A percentile compares a stretch with the other conserved stretches of the same genome.
phyloP scores from a whole-genome alignment of 2,888 invertebrate genomes.

The Tenthredo notha region DNA sequence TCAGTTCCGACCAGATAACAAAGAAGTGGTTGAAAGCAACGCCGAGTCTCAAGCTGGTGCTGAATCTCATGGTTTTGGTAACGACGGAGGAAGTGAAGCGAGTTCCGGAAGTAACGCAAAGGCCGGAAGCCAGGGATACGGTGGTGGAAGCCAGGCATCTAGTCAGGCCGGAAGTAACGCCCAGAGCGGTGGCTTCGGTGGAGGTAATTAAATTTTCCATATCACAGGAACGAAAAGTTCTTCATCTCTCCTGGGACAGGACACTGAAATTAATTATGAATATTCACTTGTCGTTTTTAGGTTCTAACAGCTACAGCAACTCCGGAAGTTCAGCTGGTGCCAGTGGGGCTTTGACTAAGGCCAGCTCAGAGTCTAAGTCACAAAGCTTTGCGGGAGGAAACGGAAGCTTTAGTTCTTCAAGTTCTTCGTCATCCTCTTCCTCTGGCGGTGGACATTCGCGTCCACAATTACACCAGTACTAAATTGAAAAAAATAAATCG shows the following conservation, averaged over 20 bases:
- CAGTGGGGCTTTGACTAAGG: background rate
- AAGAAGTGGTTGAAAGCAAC: background rate
- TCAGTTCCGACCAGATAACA: background rate
- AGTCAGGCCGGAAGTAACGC: conserved; percentile 24
- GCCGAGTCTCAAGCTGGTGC: conserved; percentile 4
- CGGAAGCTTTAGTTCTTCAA: conserved; percentile 14
- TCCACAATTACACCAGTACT: background rate
- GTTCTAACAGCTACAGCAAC: background rate
- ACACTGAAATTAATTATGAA: background rate
- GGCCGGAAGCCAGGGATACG: background rate
- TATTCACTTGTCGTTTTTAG: background rate
- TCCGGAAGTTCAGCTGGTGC: background rate
- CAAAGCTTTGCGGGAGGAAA: conserved; percentile 6
- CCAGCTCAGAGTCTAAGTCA: background rate
- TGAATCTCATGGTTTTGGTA: background rate
- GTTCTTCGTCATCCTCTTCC: conserved; percentile 28
- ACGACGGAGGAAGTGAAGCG: background rate
- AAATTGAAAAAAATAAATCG: background rate
- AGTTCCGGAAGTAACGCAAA: conserved; percentile 7
- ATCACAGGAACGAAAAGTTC: background rate
- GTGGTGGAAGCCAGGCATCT: background rate
- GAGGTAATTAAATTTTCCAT: conserved; percentile 18
- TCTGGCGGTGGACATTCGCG: background rate
- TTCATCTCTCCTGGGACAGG: background rate
- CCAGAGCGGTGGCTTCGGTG: background rate